A percentile compares a stretch with the other conserved stretches of the same genome.
These are phyloP conservation scores for Denticeps clupeoides DNA, from an alignment of 2,797 vertebrate species.

Conservation along the genomic window DNA sequence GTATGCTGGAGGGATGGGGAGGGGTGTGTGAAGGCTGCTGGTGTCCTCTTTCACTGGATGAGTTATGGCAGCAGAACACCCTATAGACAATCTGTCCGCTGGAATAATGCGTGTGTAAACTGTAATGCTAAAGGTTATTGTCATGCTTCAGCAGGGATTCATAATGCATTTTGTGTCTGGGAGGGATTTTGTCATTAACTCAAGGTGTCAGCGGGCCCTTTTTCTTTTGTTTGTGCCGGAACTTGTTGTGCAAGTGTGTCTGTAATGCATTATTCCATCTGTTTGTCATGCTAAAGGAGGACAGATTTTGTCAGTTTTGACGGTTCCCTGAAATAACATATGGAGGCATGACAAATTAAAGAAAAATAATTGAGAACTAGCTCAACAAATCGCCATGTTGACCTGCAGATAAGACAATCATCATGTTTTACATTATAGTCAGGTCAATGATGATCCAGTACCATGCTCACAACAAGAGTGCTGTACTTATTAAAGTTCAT, in stretches of 20 bases:
- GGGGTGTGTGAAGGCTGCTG: constrained; percentile 4
- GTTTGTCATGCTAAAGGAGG: not conserved
- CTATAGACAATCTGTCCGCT: constrained; percentile 54
- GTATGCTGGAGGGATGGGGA: not conserved
- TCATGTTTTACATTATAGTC: no score
- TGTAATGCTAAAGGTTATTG: constrained; percentile 66
- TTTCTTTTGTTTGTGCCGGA: no score
- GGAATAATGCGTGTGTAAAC: constrained; percentile 56
- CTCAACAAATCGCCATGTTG: no score
- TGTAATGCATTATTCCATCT: not conserved
- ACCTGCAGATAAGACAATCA: no score
- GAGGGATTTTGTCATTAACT: constrained; percentile 56
- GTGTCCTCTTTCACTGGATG: constrained; percentile 41
- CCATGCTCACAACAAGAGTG: no score
- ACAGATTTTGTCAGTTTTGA: no score
- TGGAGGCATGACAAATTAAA: no score
- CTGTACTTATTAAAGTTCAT: no score
- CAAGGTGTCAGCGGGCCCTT: constrained; percentile 49
- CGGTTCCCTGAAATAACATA: no score
- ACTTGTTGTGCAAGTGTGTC: no score
- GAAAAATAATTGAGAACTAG: no score
- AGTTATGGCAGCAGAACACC: constrained; percentile 46
- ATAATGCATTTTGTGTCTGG: constrained; percentile 47
- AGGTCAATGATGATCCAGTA: no score
- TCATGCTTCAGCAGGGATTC: constrained; percentile 50